Base-by-base conservation (phyloP, 1,140 invertebrate species). In the Drosophila nannoptera region DNA sequence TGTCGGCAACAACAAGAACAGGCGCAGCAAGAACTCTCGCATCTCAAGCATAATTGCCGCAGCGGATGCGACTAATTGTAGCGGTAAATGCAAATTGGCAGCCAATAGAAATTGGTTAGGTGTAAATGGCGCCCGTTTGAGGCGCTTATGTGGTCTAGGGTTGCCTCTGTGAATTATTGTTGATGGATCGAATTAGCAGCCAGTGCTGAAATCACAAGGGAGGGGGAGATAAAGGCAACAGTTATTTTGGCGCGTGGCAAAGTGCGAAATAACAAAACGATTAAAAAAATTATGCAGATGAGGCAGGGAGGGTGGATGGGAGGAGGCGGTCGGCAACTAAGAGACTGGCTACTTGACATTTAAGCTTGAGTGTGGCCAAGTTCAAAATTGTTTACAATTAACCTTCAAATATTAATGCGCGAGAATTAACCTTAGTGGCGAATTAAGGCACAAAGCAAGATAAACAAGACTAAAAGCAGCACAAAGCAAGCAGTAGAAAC, bases 341-440 rank as follows among this genome's bases (percentile, higher is more conserved):
- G 22, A 22, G 22, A 3, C 22, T 22, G 22, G 3, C 22, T 22
- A 22, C 54, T 52, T 29, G 35, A 60, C 59, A 50, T 36, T 50
- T 38, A 8, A 52, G 43, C 16, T 69, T 29, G 36, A 40, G 38
- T 36, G 4, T 6, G 16, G 16, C 8, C 50, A 70, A 60, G 63
- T 59, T 60, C 61, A 56, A 49, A 72, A 72, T 69, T 75, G 70
- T 68, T 64, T 70, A 66, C 68, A 69, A 66, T 73, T 80, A 80
- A 77, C 80, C 80, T 83, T 83, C 80, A 84, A 72, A 64, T 76
- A 84, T 80, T 62, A 73, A 81, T 83, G 80, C 76, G 80, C 73
- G 76, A 83, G 76, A 83, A 83, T 83, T 83, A 84, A 83, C 80
- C 80, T 80, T 64, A 80, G 73, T 76, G 69, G 76, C 74, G 80